phyloP scores from a whole-genome alignment of 2,797 vertebrate species.

The Aselliscus stoliczkanus region DNA sequence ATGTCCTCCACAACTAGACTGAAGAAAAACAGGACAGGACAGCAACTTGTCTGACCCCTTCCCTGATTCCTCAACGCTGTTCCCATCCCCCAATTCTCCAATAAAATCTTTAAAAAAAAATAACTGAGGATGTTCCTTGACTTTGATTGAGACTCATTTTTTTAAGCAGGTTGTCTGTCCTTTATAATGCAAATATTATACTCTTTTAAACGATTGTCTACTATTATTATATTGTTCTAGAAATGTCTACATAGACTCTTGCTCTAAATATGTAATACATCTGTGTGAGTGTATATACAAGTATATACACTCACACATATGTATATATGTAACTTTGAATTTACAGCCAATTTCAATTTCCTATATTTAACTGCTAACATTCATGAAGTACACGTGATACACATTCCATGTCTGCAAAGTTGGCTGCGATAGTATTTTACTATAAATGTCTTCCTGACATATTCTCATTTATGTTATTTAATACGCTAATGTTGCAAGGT shows the following conservation, averaged over 20 bases:
- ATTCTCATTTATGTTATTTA: slow-evolving; percentile 25
- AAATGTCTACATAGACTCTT: neutral
- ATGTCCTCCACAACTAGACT: too few relatives aligned
- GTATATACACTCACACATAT: neutral
- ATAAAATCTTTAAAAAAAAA: too few relatives aligned
- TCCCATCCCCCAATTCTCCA: too few relatives aligned
- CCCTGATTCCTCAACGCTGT: too few relatives aligned
- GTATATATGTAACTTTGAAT: neutral
- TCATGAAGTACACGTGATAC: neutral
- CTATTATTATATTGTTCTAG: neutral
- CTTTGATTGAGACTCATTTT: neutral
- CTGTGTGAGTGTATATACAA: too few relatives aligned
- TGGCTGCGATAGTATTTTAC: neutral
- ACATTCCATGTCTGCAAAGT: neutral
- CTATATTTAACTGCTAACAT: neutral
- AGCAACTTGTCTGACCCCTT: too few relatives aligned
- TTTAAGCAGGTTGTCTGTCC: neutral
- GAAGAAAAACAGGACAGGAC: too few relatives aligned
- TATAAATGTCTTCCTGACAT: neutral
- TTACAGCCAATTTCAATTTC: neutral
- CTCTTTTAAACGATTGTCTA: neutral
- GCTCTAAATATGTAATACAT: neutral
- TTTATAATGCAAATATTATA: neutral
- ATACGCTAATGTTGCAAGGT: neutral
- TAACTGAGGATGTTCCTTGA: neutral